phyloP scores from a whole-genome alignment of 2,888 invertebrate species.

The Itoplectis maculator region DNA sequence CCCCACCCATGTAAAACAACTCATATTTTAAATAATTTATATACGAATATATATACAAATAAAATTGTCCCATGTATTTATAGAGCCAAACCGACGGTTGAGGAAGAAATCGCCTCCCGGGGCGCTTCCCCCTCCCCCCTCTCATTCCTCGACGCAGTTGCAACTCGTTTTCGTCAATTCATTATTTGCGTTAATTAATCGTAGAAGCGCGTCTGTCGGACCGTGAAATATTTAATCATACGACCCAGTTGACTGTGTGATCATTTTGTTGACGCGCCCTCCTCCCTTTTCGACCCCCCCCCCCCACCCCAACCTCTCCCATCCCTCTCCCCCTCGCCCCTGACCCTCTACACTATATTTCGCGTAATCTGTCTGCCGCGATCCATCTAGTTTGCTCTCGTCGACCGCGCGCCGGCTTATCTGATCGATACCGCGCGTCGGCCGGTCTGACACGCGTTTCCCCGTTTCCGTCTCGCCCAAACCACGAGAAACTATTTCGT shows the following conservation, averaged over 20 bases:
- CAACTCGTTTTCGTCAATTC: conserved; percentile 40
- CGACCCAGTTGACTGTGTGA: conserved; percentile 34
- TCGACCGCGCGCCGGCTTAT: conserved; percentile 17
- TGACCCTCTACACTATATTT: conserved; percentile 3
- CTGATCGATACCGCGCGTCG: conserved; percentile 53
- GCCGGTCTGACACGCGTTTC: conserved; percentile 13
- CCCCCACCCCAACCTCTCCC: too few relatives aligned
- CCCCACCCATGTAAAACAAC: too few relatives aligned
- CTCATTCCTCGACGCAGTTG: too few relatives aligned
- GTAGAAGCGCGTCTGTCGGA: conserved; percentile 29
- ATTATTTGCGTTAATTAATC: conserved; percentile 53
- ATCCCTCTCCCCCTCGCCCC: too few relatives aligned
- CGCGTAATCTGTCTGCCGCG: conserved; percentile 23
- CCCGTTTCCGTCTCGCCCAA: conserved; percentile 14
- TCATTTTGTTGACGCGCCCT: conserved; percentile 39
- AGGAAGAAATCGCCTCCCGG: conserved; percentile 17
- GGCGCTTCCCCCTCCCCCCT: neutral
- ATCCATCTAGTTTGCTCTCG: conserved; percentile 28
- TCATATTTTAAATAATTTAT: too few relatives aligned
- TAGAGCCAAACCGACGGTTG: neutral
- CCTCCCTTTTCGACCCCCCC: too few relatives aligned
- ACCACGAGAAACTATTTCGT: conserved; percentile 29
- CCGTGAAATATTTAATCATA: conserved; percentile 46
- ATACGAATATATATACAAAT: too few relatives aligned
- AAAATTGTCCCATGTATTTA: neutral